Base-by-base conservation (phyloP, 92 coral and sea anemone genomes). In the Phymanthus crucifer region DNA sequence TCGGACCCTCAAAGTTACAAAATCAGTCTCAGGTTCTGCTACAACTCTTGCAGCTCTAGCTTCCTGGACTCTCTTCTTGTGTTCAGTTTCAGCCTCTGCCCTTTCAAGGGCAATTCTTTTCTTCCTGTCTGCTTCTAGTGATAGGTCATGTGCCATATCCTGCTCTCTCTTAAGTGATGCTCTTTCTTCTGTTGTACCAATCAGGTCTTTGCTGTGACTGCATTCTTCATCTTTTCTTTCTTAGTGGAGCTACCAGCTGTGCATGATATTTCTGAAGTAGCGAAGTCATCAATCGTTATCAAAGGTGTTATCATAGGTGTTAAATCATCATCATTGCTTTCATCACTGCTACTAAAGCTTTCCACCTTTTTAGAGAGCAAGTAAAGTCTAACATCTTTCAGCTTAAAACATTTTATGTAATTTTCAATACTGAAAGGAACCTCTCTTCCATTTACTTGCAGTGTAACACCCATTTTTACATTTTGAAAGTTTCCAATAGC, bases 31-130 rank as follows among this genome's bases (percentile, higher is more conserved):
- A n/a, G 91, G 91, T 77, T 88, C 91, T 54, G 72, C 73, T 45
- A 85, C 54, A 79, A 88, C 92, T 84, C 92, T 88, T 69, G 85
- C 83, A 70, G 89, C 87, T 84, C 88, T 84, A 47, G 91, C 91
- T 50, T 79, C 81, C 67, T 78, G 86, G 74, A 88, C 82, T 83
- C 80, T 88, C 69, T 66, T 79, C 79, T 88, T 88, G 64, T 66
- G 88, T 67, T 88, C 85, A 83, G 86, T 58, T 78, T 79, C 83
- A 64, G 81, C 78, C 36, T 78, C 76, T 54, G 70, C 88, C 58
- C 71, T 83, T 83, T 87, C 91, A 73, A 73, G 88, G 40, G 85
- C 78, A 37, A 78, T 71, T 58, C 83, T 73, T 74, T 87, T 87
- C 70, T 79, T 78, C 78, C 61, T 84, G 85, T 84, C 92, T 83